Percentiles rank a stretch among this genome's conserved stretches.
phyloP scores from a whole-genome alignment of 2,888 invertebrate species.

The Pediacus dermestoides region DNA sequence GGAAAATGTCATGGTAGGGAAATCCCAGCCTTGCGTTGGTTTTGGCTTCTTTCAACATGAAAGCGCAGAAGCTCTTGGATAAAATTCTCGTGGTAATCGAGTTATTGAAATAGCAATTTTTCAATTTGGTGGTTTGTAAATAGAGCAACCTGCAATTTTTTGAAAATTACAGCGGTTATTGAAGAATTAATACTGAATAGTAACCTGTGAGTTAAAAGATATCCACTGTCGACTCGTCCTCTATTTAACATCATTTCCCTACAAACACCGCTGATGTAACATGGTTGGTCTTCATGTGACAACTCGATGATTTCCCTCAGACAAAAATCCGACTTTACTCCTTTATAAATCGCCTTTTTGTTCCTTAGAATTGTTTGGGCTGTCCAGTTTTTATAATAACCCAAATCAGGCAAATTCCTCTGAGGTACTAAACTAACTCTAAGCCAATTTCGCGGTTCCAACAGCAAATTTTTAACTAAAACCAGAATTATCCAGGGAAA shows the following conservation, averaged over 20 bases:
- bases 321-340: slow-evolving; percentile 33
- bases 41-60: slow-evolving; percentile 36
- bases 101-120: too few relatives aligned
- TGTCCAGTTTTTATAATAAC: slow-evolving; percentile 35
- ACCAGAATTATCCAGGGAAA: slow-evolving; percentile 8
- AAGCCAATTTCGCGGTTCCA: slow-evolving; percentile 2
- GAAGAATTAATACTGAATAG: slow-evolving; percentile 3
- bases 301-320: slow-evolving; percentile 31
- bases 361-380: slow-evolving; percentile 24
- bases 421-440: background rate
- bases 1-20: slow-evolving; percentile 38
- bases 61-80: slow-evolving; percentile 29
- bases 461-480: slow-evolving; percentile 15
- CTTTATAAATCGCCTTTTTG: slow-evolving; percentile 30
- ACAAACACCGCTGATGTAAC: slow-evolving; percentile 26
- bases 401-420: slow-evolving; percentile 23
- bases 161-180: background rate
- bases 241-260: slow-evolving; percentile 31
- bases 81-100: too few relatives aligned
- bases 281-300: slow-evolving; percentile 17
- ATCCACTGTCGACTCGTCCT: slow-evolving; percentile 32
- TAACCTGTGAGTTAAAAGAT: slow-evolving; percentile 38
- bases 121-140: slow-evolving; percentile 30
- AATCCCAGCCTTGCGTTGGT: slow-evolving; percentile 34
- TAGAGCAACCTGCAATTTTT: slow-evolving; percentile 32